These are phyloP conservation scores for Thecophora atra DNA, from an alignment of 2,888 invertebrate genomes.

Conservation along the genomic window DNA sequence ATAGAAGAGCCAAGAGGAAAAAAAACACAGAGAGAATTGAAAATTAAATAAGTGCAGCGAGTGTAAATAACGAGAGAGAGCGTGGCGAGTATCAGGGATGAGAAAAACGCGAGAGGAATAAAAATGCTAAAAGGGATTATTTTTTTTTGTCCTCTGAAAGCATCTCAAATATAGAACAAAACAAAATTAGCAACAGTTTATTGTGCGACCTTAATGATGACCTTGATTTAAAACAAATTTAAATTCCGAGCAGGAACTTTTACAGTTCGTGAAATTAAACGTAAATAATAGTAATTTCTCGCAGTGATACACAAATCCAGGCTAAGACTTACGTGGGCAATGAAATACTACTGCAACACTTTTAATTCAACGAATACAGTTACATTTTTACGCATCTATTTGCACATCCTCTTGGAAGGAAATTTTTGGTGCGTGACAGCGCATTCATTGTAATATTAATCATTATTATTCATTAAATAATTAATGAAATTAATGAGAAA, in stretches of 20 bases:
- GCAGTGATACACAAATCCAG: neutral
- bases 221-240: conserved; percentile 45
- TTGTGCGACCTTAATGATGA: conserved; percentile 44
- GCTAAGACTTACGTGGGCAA: too few species aligned
- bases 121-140: neutral
- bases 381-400: conserved; percentile 5
- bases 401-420: neutral
- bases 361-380: neutral
- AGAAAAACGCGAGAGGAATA: neutral
- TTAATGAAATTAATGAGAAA: too few species aligned
- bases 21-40: neutral
- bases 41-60: neutral
- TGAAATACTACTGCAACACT: neutral
- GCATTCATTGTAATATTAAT: too few species aligned
- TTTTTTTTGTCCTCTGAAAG: too few species aligned
- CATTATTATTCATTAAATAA: too few species aligned
- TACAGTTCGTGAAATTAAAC: neutral
- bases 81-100: neutral
- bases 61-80: neutral
- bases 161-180: neutral
- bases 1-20: neutral
- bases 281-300: neutral
- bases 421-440: too few species aligned
- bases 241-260: neutral
- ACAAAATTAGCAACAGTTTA: conserved; percentile 14